Evolutionary conservation across 2,888 invertebrate species (phyloP), one percentile per base, ranked within the genome.

Genomic region (Trichogramma dendrolimi): DNA sequence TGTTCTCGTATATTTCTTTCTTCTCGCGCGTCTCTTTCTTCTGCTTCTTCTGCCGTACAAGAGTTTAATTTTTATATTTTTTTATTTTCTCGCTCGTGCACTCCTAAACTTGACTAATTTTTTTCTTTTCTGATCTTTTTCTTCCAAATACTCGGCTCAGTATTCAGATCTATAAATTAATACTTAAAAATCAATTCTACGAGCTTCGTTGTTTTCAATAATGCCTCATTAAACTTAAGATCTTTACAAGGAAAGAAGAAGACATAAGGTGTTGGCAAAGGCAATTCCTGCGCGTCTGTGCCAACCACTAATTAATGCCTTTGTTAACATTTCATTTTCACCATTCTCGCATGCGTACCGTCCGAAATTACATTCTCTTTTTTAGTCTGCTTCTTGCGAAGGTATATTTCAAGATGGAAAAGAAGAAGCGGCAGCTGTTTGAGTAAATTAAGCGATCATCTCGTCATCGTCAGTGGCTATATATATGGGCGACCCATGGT

Each of bases 361-460:
- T 14, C 14, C 14, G 14, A 14, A 14, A 14, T 14, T 14, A 14
- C 14, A 14, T 14, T 14, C 14, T 14, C 14, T 14, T 14, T 14
- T 2, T 14, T 14, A 14, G 14, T 14, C 14, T 14, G 14, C 14
- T 14, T 14, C 14, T 14, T 14, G 43, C 50, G 41, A 63, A 63
- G 60, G 57, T 57, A 54, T 56, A 55, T 62, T 43, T 67, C 58
- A 65, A 66, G 68, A 67, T 55, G 62, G 63, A 69, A 58, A 69
- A 56, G 58, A 60, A 63, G 56, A 70, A 71, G 75, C 75, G 75
- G 78, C 78, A 78, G 78, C 78, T 78, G 78, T 77, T 63, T 77
- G 77, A 76, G 75, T 77, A 78, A 78, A 78, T 78, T 78, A 77
- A 78, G 78, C 77, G 78, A 78, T 78, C 78, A 78, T 77, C 78